Percentiles rank a stretch among this genome's conserved stretches.
phyloP scores from a whole-genome alignment of 2,797 vertebrate species.

The Fundulus diaphanus region DNA sequence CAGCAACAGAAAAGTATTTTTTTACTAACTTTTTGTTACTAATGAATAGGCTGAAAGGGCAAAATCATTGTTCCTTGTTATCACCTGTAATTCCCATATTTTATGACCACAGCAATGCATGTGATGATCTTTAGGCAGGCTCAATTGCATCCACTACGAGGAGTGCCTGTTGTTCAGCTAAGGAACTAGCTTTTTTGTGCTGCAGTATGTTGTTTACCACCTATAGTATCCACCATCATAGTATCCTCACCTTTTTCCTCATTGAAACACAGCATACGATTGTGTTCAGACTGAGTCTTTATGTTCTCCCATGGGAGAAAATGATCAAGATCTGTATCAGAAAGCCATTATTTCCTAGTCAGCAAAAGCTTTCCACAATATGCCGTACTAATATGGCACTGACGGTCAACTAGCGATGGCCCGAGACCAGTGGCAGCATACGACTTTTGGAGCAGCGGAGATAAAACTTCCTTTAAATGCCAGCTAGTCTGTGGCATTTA shows the following conservation, averaged over 20 bases:
- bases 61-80: background rate
- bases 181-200: background rate
- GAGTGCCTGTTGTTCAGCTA: background rate
- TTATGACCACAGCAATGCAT: background rate
- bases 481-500: conserved; percentile 83
- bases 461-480: conserved; percentile 83
- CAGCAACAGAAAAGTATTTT: background rate
- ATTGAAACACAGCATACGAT: conserved; percentile 43
- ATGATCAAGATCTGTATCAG: conserved; percentile 68
- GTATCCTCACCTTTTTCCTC: background rate
- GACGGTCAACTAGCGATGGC: conserved; percentile 61
- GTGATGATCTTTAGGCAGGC: background rate
- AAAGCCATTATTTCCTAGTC: conserved; percentile 69
- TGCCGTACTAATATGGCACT: conserved; percentile 57
- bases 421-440: conserved; percentile 57
- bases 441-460: conserved; percentile 74
- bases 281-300: conserved; percentile 69
- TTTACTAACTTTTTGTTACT: background rate
- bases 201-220: background rate
- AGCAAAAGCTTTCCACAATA: conserved; percentile 61
- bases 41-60: background rate
- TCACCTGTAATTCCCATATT: background rate
- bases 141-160: background rate
- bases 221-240: background rate
- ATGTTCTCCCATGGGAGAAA: conserved; percentile 39